Evolutionary conservation across 2,888 invertebrate genomes (phyloP), one percentile per base, ranked within the genome.

Genomic region (Eustalomyia histrio): DNA sequence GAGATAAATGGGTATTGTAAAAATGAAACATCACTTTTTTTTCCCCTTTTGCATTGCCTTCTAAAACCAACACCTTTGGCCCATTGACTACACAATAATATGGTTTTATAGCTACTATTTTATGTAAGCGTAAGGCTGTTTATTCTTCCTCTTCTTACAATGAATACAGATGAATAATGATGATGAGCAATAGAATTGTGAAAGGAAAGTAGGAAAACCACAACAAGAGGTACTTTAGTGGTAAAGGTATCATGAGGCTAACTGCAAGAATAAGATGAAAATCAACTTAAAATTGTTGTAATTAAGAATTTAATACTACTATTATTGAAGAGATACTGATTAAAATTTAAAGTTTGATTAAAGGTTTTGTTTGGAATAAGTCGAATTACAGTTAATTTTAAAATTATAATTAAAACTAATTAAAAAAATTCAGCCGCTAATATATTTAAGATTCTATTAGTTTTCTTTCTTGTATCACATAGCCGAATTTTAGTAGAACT

Each of bases 1-100:
- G 86, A 89, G 88, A 88, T 88, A 89, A 89, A 88, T 88, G 89
- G 85, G 87, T 86, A 87, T 88, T 88, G 87, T 84, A 86, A 88
- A 88, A 88, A 88, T 89, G 87, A 89, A 89, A 86, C 89, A 88
- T 88, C 86, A 88, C 86, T 87, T 88, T 86, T 83, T 84, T 29
- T 7, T 29, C 1, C 29, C 7, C 7, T 29, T 84, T 63, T 33
- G 1, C 57, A 17, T 58, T n/a, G 47, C 58, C 24, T 16, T 17
- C 29, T 2, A 5, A 1, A 33, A 14, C 43, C 53, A 61, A 21
- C 50, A 50, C 29, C 58, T 14, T 35, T 18, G 53, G 43, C 29
- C 8, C 60, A n/a, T n/a, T 47, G 14, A 12, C 1, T 12, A 35
- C 18, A 43, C 17, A 18, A 47, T 43, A 39, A 14, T 16, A 43